Evolutionary conservation across 1,140 invertebrate genomes (phyloP), one percentile per base, ranked within the genome.

Genomic region (Dendroctonus ponderosae): DNA sequence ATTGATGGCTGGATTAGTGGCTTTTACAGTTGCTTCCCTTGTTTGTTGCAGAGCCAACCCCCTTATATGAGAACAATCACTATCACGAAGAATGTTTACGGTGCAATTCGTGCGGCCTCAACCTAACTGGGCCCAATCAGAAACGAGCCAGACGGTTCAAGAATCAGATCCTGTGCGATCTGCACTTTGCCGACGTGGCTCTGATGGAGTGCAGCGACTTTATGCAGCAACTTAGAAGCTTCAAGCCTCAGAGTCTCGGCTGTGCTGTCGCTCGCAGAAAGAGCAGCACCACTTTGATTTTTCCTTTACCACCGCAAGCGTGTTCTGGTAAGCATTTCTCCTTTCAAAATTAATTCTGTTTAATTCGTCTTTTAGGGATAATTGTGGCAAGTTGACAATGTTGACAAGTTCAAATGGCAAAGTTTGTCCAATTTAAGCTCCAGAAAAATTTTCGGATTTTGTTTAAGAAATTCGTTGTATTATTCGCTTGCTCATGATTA

Each of bases 171-270:
- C 87, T 93, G 76, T 94, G 92, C 84, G 90, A 93, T 79, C 83
- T 94, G 72, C 92, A 94, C 82, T 94, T 93, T 79, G 90, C 91
- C 74, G 93, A 97, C 89, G 92, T 96, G 69, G 91, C 92, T 78
- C 90, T 96, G 74, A 94, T 95, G 91, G 93, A 95, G 87, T 93
- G 91, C 83, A 93, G 91, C 63, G 93, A 96, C 85, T 96, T 96
- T 82, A 94, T 96, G 91, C 92, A 95, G 81, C 93, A 96, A 82
- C 86, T 97, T 76, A 87, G 93, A 74, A 91, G 91, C 83, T 96
- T 96, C 84, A 96, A 97, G 82, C 91, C 93, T 69, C 93, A 96
- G 83, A 94, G 91, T 75, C 84, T 96, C 77, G 93, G 93, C 78
- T 96, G 93, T 83, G 93, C 93, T 71, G 92, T 95, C 72, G 93